Percentiles rank a stretch among this genome's conserved stretches.
These are phyloP conservation scores for Lepidurus arcticus DNA, from an alignment of 1,140 invertebrate genomes.

Conservation along the genomic window DNA sequence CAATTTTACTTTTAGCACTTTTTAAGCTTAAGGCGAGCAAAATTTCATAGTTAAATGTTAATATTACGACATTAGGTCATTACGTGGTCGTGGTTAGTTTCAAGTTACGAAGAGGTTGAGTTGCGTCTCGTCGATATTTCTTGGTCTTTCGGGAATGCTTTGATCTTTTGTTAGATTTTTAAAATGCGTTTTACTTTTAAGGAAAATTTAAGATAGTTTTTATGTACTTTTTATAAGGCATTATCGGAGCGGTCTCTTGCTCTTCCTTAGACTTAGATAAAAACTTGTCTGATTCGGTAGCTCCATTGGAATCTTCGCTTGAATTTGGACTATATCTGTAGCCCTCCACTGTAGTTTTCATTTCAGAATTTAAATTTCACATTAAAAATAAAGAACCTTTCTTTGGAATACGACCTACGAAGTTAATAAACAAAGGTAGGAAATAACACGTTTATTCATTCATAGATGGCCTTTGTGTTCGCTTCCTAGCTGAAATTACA, in stretches of 20 bases:
- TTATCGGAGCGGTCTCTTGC: neutral
- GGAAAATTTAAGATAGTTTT: neutral
- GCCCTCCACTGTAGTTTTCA: neutral
- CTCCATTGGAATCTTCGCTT: neutral
- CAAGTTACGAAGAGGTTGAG: neutral
- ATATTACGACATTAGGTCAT: too few species aligned
- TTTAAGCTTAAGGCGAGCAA: neutral
- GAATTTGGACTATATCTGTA: neutral
- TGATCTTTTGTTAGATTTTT: neutral
- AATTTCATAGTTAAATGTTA: neutral
- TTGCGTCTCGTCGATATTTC: neutral
- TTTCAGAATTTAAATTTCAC: neutral
- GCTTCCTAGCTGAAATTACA: too few species aligned
- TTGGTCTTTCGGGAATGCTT: neutral
- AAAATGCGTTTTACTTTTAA: neutral
- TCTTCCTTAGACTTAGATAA: neutral
- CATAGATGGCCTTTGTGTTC: too few species aligned
- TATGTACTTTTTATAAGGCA: neutral
- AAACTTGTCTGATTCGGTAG: neutral
- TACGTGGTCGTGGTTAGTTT: slow-evolving; percentile 22
- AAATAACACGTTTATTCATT: too few species aligned
- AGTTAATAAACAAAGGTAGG: too few species aligned
- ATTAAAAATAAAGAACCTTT: neutral
- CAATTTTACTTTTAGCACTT: too few species aligned
- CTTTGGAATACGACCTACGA: neutral